Base-by-base conservation (phyloP, 2,797 vertebrate species). In the Orestias chungarensis region DNA sequence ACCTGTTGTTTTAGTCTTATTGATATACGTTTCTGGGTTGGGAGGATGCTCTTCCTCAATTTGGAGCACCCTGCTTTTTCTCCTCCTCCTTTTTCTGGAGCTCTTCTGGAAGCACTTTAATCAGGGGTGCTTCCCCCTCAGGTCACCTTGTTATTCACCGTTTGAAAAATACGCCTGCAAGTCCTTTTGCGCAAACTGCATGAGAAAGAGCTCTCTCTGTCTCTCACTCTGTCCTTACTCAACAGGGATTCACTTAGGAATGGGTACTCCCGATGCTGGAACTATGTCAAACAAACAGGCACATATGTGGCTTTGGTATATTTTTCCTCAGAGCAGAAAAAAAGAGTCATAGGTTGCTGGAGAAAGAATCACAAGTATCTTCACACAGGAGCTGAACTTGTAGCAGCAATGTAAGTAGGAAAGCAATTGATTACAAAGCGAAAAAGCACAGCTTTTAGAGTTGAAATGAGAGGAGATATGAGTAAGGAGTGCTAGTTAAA, bases 31-130 rank as follows among this genome's bases (percentile, higher is more conserved):
- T 67, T 64, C 69, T 44, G 23, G 67, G 33, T 52, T 62, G 82
- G 70, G 79, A 85, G 75, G 85, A 82, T 92, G 86, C 84, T 78
- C 68, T 77, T 44, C 61, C 64, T 77, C 76, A 52, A 49, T n/a
- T 52, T 68, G 81, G 77, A 62, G 70, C 52, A 6, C 83, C 70
- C 82, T 79, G 79, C 79, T 87, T 75, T 61, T 52, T n/a, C n/a
- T 11, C 23, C 23, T 50, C 23, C 23, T 50, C 49, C 3, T 47
- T 38, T 74, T 69, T 76, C 76, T 43, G 49, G 70, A 84, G 72
- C 72, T 85, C 78, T 74, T 81, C 75, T 81, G 74, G 79, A 69
- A 83, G 80, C 44, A 15, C 71, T 78, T 69, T 43, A 81, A 47
- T 89, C 74, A 82, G 38, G 3, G 66, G 76, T 23, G 65, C 50